A percentile compares a stretch with the other conserved stretches of the same genome.
phyloP scores from a whole-genome alignment of 2,113 vertebrate species.

The Neogale vison region DNA sequence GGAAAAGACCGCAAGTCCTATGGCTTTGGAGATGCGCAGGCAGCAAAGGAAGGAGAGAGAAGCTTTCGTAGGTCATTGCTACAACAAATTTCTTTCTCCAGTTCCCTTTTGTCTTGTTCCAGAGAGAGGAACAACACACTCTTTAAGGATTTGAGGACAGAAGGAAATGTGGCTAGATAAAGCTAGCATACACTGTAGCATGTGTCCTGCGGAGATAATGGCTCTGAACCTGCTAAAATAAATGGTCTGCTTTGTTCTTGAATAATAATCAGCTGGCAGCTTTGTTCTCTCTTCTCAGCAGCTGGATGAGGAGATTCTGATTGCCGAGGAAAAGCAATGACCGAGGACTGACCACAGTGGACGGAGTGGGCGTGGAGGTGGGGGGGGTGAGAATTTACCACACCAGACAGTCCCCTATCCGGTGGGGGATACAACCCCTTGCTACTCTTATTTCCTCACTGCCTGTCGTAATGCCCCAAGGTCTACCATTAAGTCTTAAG shows the following conservation, averaged over 20 bases:
- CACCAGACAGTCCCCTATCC: fast-evolving
- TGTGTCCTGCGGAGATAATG: conserved; percentile 78
- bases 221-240: conserved; percentile 64
- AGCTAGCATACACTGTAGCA: conserved; percentile 42
- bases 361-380: neutral
- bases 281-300: conserved; percentile 35
- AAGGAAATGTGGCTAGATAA: conserved; percentile 70
- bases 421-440: neutral
- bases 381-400: neutral
- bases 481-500: neutral
- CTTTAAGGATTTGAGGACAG: conserved; percentile 68
- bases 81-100: neutral
- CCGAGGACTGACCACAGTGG: neutral
- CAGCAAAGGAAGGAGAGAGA: conserved; percentile 42
- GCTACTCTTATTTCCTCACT: neutral
- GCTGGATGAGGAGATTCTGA: conserved; percentile 43
- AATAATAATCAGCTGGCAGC: conserved; percentile 61
- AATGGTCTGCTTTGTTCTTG: conserved; percentile 65
- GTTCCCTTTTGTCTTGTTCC: neutral
- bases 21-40: conserved; percentile 31
- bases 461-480: neutral
- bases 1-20: conserved; percentile 69
- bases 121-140: conserved; percentile 33
- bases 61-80: conserved; percentile 49
- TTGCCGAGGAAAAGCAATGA: conserved; percentile 36